A percentile compares a stretch with the other conserved stretches of the same genome.
Evolutionary conservation across 2,113 vertebrate genomes (phyloP).

Genomic region (Sigmodon hispidus): DNA sequence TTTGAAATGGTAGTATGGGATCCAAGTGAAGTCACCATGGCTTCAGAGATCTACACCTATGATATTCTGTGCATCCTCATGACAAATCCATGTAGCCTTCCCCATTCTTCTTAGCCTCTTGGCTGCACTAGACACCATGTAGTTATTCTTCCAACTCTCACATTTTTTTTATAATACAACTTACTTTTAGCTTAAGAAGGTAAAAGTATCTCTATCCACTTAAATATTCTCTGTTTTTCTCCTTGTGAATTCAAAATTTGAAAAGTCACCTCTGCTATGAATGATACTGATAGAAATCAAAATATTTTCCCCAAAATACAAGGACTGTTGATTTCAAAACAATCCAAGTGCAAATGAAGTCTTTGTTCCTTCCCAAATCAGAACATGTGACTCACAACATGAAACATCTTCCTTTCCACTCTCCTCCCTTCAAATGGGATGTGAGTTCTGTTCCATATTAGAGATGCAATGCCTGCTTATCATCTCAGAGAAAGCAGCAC

Average conservation of each 20-base stretch:
- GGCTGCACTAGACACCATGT: neutral
- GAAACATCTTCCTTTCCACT: neutral
- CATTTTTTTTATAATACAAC: neutral
- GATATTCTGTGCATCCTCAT: neutral
- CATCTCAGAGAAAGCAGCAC: too few relatives aligned
- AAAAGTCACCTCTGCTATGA: neutral
- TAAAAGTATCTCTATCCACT: neutral
- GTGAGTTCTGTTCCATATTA: neutral
- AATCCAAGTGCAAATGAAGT: neutral
- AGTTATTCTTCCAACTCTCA: neutral
- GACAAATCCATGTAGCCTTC: neutral
- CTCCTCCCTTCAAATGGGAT: neutral
- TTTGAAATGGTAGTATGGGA: neutral
- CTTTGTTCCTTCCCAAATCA: neutral
- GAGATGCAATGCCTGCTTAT: neutral
- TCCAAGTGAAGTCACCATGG: neutral
- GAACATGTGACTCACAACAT: neutral
- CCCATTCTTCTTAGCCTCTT: neutral
- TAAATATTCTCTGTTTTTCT: neutral
- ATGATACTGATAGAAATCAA: neutral
- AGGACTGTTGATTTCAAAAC: neutral
- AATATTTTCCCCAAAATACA: neutral
- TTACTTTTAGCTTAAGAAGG: neutral
- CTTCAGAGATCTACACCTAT: neutral
- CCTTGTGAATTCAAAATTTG: neutral